Base-by-base conservation (phyloP, 1,140 invertebrate species). In the Bombus waltoni region DNA sequence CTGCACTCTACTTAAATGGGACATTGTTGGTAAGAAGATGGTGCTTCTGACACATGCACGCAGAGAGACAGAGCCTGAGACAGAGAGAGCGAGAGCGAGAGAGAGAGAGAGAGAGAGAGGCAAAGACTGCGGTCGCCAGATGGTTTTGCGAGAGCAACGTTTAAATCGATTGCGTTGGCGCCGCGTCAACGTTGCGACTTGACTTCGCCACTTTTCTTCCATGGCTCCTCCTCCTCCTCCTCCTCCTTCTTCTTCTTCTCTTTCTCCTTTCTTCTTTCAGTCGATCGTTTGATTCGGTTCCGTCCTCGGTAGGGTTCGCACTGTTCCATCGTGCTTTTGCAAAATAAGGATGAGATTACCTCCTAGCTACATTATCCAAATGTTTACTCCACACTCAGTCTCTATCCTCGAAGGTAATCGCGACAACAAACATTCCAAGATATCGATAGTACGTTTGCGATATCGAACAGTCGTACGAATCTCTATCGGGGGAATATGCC, bases 51-150 rank as follows among this genome's bases (percentile, higher is more conserved):
- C 47, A 53, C 28, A 66, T 22, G 15, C 6, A 9, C 32, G 32
- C 15, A 18, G 6, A 18, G 6, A 66, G 15, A 35, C 32, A 32
- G 32, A 32, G 32, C 32, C 32, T 32, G 6, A 66, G 13, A 66
- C 0, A 66, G 32, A 22, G 65, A 42, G 71, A 57, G 74, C 68
- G 85, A 70, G 62, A 76, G 88, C 74, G 75, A 73, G 9, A 83
- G 89, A 89, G n/a, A 8, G 13, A 32, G 62, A 18, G n/a, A 32
- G 11, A 65, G 10, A 13, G 5, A n/a, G 28, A 70, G 71, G 76
- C 86, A 70, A 76, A 68, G 28, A 53, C 81, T 88, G 88, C 90
- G 89, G 91, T 93, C 89, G 90, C 91, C 92, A 93, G 92, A 93
- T 93, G 91, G 87, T 90, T 78, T 42, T 28, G 79, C 70, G 32